These are phyloP conservation scores for Melanotaenia pygmaea DNA, from an alignment of 2,797 vertebrate genomes.

Conservation along the genomic window DNA sequence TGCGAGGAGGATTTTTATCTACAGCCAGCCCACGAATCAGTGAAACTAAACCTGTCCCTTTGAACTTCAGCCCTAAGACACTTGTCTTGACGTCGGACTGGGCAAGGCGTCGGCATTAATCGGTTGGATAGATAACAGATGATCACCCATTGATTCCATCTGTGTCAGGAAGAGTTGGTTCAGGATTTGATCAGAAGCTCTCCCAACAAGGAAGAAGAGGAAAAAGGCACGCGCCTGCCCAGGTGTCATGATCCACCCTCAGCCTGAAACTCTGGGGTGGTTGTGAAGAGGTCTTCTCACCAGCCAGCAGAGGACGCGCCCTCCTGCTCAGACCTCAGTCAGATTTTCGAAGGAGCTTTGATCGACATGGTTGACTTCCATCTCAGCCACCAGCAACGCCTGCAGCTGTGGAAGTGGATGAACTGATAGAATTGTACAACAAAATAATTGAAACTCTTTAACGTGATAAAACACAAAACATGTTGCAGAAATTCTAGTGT, in stretches of 20 bases:
- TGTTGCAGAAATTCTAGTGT: constrained; percentile 53
- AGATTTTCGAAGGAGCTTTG: constrained; percentile 23
- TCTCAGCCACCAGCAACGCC: constrained; percentile 37
- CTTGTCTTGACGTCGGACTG: constrained; percentile 52
- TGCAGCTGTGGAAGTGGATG: constrained; percentile 61
- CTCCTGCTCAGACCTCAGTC: constrained; percentile 32
- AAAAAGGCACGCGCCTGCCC: constrained; percentile 22
- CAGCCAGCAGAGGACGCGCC: constrained; percentile 21
- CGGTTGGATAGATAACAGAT: constrained; percentile 54
- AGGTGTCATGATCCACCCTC: constrained; percentile 41
- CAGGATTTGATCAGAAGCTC: constrained; percentile 39
- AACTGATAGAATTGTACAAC: constrained; percentile 73
- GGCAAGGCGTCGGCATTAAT: constrained; percentile 49
- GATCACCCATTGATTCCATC: constrained; percentile 44
- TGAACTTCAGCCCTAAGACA: constrained; percentile 65
- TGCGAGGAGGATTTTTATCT: constrained; percentile 64
- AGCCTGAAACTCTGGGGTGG: constrained; percentile 34
- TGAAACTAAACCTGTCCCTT: constrained; percentile 48
- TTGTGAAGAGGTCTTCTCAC: constrained; percentile 31
- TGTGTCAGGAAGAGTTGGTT: constrained; percentile 39
- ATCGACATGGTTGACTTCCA: constrained; percentile 41
- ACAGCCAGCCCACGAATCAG: constrained; percentile 61
- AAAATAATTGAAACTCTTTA: constrained; percentile 40
- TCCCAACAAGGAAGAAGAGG: constrained; percentile 30
- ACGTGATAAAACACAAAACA: constrained; percentile 53